Evolutionary conservation across 2,113 vertebrate species (phyloP).

Genomic region (Conger conger): DNA sequence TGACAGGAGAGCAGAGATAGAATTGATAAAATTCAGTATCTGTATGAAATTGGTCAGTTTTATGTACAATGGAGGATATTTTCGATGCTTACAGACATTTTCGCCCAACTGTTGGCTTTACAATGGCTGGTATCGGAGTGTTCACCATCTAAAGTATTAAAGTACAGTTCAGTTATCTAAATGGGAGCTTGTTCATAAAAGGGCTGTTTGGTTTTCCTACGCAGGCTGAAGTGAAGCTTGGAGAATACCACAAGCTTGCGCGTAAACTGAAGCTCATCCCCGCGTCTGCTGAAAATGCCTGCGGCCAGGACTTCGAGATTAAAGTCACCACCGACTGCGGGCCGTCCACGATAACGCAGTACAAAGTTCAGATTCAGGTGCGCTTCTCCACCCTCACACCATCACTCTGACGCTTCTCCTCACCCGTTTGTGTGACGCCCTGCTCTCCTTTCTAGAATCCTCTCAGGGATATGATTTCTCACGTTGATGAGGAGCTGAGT

Average conservation of each 20-base stretch:
- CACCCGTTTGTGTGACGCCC: background rate
- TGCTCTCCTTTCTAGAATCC: slow-evolving; percentile 55
- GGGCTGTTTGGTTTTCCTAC: background rate
- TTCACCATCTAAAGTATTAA: too few species aligned
- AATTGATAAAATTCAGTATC: too few species aligned
- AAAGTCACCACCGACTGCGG: slow-evolving; percentile 76
- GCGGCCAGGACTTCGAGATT: slow-evolving; percentile 87
- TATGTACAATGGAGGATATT: too few species aligned
- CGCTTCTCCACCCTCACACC: slow-evolving; percentile 12
- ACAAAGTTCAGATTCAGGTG: slow-evolving; percentile 83
- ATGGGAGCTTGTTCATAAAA: too few species aligned
- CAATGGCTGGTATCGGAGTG: too few species aligned
- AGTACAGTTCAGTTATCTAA: too few species aligned
- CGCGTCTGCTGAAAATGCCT: slow-evolving; percentile 83
- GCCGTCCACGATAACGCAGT: slow-evolving; percentile 70
- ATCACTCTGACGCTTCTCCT: background rate
- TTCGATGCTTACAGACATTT: too few species aligned
- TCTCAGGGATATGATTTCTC: slow-evolving; percentile 61
- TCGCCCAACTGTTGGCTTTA: too few species aligned
- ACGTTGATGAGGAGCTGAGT: slow-evolving; percentile 71
- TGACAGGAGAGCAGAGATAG: too few species aligned
- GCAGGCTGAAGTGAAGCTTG: slow-evolving; percentile 80
- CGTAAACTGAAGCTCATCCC: slow-evolving; percentile 93
- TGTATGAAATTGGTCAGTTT: too few species aligned
- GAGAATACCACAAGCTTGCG: slow-evolving; percentile 89